Evolutionary conservation across 2,113 vertebrate genomes (phyloP).

Genomic region (Patagioenas fasciata): DNA sequence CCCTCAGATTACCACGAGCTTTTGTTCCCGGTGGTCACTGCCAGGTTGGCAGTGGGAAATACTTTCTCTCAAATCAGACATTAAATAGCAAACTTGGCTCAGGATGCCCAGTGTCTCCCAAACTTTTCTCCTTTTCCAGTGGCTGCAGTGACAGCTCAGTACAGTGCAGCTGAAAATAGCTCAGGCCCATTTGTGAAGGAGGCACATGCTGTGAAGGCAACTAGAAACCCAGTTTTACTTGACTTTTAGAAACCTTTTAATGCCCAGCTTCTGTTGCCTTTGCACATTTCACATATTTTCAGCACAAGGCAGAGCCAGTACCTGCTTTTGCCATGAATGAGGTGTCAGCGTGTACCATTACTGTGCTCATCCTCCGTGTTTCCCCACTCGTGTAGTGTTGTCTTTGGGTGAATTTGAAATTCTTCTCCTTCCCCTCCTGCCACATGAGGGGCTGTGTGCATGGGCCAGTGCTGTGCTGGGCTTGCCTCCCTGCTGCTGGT

Average conservation of each 20-base stretch:
- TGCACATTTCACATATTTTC: not conserved
- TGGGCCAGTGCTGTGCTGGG: not conserved
- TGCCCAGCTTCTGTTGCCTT: not conserved
- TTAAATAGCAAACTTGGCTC: not conserved
- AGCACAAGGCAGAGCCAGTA: not conserved
- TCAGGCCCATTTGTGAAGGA: not conserved
- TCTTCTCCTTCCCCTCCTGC: not conserved
- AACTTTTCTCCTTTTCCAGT: not conserved
- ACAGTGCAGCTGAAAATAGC: not conserved
- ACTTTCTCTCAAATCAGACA: not conserved
- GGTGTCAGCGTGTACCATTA: accelerated
- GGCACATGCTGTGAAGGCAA: not conserved
- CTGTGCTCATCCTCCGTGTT: accelerated
- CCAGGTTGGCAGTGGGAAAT: not conserved
- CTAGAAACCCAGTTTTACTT: not conserved
- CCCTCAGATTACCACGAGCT: not conserved
- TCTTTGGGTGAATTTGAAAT: slow-evolving; percentile 6
- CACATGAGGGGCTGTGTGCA: not conserved
- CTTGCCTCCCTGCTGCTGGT: not conserved
- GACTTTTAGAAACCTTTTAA: not conserved
- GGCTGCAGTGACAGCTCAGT: not conserved
- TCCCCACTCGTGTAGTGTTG: not conserved
- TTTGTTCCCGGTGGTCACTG: not conserved
- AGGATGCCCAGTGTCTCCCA: not conserved
- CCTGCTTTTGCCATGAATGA: not conserved